Conservation (phyloP, 1,140 invertebrate species). For the Glomeris maerens region DNA sequence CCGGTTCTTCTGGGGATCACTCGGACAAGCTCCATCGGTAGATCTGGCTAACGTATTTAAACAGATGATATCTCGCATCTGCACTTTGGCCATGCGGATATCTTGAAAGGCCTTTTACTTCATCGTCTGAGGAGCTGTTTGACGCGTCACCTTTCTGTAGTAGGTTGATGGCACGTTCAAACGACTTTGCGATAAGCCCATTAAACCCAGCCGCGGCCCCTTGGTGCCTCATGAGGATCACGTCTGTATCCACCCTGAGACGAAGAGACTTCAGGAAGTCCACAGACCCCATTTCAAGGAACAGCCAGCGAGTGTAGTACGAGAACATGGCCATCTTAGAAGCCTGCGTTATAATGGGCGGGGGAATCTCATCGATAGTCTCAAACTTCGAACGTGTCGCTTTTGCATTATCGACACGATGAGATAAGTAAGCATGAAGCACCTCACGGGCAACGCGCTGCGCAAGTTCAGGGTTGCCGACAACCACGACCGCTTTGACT, state of each 20-base stretch:
- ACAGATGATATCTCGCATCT: no score
- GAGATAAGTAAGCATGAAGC: neutral
- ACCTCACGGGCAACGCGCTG: neutral
- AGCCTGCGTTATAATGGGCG: no score
- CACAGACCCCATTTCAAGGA: neutral
- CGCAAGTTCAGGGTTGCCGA: neutral
- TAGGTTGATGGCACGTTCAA: no score
- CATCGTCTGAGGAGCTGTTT: no score
- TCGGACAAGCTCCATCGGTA: no score
- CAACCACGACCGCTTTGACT: neutral
- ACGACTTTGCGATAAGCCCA: no score
- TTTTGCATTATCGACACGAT: neutral
- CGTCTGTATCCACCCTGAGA: neutral
- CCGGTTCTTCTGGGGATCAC: no score
- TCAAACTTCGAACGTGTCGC: neutral
- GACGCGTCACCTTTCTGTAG: no score
- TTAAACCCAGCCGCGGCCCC: no score
- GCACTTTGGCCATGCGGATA: no score
- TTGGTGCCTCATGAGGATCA: neutral
- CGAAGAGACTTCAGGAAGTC: neutral
- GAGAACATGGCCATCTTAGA: neutral
- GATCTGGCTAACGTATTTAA: no score
- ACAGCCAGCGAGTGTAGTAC: neutral
- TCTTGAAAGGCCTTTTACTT: no score
- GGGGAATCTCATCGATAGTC: neutral